phyloP scores from a whole-genome alignment of 2,797 vertebrate genomes.

The Mormyrops boulengeri region DNA sequence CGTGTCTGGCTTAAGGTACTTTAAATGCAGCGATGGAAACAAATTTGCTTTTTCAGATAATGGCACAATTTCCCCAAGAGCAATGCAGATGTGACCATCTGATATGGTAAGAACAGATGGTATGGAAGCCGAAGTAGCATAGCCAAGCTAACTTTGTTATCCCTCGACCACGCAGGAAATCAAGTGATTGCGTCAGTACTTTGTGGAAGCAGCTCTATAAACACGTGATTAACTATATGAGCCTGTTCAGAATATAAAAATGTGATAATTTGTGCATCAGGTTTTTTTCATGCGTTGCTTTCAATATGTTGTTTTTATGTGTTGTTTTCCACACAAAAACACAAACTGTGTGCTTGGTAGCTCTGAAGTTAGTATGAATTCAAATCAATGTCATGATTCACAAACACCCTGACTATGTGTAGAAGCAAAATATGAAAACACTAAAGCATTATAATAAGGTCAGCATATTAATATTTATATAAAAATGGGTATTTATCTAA shows the following conservation, averaged over 20 bases:
- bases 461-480: slow-evolving; percentile 3
- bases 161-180: neutral
- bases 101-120: neutral
- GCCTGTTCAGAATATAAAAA: neutral
- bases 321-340: neutral
- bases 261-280: neutral
- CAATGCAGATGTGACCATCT: neutral
- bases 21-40: neutral
- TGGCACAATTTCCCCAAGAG: neutral
- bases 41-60: slow-evolving; percentile 10
- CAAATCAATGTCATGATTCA: neutral
- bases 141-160: neutral
- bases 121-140: neutral
- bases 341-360: neutral
- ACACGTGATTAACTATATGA: neutral
- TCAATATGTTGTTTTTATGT: neutral
- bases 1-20: neutral
- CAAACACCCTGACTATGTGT: neutral
- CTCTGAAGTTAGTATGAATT: neutral
- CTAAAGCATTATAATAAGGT: neutral
- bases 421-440: neutral
- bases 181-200: neutral
- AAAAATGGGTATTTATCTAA: slow-evolving; percentile 5
- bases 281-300: neutral
- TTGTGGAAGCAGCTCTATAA: neutral